Evolutionary conservation across 2,888 invertebrate species (phyloP).

Genomic region (Hybos culiciformis): DNA sequence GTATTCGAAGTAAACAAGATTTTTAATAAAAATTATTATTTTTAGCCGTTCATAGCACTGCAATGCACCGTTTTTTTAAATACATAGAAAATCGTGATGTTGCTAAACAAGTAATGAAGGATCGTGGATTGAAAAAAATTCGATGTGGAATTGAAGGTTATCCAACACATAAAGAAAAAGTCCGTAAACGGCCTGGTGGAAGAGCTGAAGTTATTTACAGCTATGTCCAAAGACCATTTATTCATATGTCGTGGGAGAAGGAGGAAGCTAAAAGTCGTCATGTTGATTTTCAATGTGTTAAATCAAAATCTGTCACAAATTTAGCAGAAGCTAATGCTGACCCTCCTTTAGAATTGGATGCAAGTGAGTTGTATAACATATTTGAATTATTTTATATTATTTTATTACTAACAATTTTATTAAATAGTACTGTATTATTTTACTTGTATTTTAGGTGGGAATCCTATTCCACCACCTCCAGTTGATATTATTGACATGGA

Average conservation of each 20-base stretch:
- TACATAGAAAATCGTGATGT: conserved; percentile 99
- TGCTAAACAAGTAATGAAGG: conserved; percentile 97
- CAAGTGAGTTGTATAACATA: conserved; percentile 21
- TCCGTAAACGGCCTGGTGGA: conserved; percentile 88
- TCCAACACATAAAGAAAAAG: conserved; percentile 98
- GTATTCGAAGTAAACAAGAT: no score
- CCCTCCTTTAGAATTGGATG: conserved; percentile 44
- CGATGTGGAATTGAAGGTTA: conserved; percentile 97
- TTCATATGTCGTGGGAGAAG: conserved; percentile 91
- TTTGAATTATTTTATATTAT: neutral
- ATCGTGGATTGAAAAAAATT: conserved; percentile 96
- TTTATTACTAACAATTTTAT: neutral
- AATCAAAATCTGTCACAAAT: conserved; percentile 95
- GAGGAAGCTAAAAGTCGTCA: conserved; percentile 98
- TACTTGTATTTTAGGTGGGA: conserved; percentile 23
- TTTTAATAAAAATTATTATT: no score
- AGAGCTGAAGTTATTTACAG: conserved; percentile 97
- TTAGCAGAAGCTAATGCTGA: conserved; percentile 90
- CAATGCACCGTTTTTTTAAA: conserved; percentile 95
- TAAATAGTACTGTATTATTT: conserved; percentile 1
- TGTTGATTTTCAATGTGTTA: conserved; percentile 98
- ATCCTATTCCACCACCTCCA: conserved; percentile 29
- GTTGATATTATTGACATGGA: conserved; percentile 13
- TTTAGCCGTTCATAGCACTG: conserved; percentile 80
- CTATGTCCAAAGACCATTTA: conserved; percentile 97